Evolutionary conservation across 1,140 invertebrate genomes (phyloP), one percentile per base, ranked within the genome.

Genomic region (Drosophila melanica): DNA sequence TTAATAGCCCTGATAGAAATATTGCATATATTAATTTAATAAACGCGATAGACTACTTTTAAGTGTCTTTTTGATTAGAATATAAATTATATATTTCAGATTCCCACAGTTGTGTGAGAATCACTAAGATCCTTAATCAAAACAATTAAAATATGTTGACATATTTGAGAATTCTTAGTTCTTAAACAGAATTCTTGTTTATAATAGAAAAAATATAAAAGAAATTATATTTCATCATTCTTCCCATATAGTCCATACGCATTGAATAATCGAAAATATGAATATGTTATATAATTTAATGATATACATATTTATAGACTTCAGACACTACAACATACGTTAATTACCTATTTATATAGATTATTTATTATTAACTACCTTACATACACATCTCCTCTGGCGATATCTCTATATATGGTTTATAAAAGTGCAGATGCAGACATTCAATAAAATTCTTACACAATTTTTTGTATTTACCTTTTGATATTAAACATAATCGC

Each of bases 251-350:
- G 27, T 58, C 27, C 14, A 45, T 16, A 45, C 14, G 41, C 41
- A 58, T 45, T 45, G 4, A 58, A 18, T 45, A 35, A 33, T 45
- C 23, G 14, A 44, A 33, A 7, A 11, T 42, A 39, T 45, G 68
- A 42, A 57, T 67, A 60, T 63, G 23, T 55, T 74, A 54, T 75
- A 75, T 85, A 84, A 80, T 85, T 84, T 84, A 84, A 85, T 85
- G 81, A 85, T 84, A 72, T 85, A 85, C 67, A 79, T 79, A 55
- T 75, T 79, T 69, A 58, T 73, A 62, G 75, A 78, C 47, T 59
- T 79, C 60, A 64, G 64, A 84, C 63, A 84, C 76, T 84, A 85
- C 67, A 73, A 76, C 60, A 59, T 79, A 67, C 20, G 64, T 75
- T 68, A 45, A 57, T 70, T 78, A 54, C 53, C 51, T 67, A 65